Base-by-base conservation (phyloP, 2,888 invertebrate species). In the Rotaria sp. region DNA sequence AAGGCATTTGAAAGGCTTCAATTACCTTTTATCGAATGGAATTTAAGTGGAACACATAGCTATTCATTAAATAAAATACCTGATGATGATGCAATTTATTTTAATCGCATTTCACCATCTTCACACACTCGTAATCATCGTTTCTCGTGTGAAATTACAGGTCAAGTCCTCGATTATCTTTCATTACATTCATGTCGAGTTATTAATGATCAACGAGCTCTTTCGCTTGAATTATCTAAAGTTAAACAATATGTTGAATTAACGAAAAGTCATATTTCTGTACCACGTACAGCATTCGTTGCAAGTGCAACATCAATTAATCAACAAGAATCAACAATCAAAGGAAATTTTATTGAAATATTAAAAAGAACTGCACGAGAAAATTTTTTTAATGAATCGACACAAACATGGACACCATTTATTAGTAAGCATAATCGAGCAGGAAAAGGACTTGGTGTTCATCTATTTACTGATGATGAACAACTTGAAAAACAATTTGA, bases 231-330 rank as follows among this genome's bases (percentile, higher is more conserved):
- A 80, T 45, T 80, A 80, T 80, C 80, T 13, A 80, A 80, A 45
- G 80, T 80, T 11, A 80, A 80, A 80, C 80, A 80, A 45, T 80
- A 80, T 80, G 80, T 45, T 45, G 80, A 80, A 80, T 80, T 80
- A 80, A 45, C 41, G 45, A 45, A 80, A 80, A 45, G 45, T 41
- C 2, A 45, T 7, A 80, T 80, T 24, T 10, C 15, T 45, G 45
- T 45, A 26, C 80, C 80, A 41, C 41, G 45, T 26, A 80, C 80
- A 26, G 80, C 45, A 45, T 41, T 80, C 15, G 80, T 80, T 26
- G 41, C 26, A 13, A 45, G n/a, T 80, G 80, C 45, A n/a, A n/a
- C 41, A 45, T 26, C 45, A 80, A 26, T 80, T 26, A 80, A 80
- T 80, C 45, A 41, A 45, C 45, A 41, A 45, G 41, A 41, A 45